These are phyloP conservation scores for Suricata suricatta DNA, from an alignment of 2,113 vertebrate genomes.

Conservation along the genomic window DNA sequence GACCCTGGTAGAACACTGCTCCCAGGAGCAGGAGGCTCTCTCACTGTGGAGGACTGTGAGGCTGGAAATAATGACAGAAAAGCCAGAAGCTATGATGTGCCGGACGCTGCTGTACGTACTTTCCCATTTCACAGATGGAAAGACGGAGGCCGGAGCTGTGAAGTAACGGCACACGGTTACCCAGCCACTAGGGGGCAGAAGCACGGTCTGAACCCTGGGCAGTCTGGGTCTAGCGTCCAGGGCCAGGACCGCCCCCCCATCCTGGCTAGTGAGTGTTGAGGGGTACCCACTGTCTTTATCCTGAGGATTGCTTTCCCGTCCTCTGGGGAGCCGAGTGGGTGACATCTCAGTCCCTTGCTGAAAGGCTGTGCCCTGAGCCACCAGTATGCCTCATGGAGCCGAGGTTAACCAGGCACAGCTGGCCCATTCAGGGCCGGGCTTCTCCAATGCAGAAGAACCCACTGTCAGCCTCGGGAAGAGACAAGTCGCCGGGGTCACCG, in stretches of 20 bases:
- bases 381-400: fast-evolving
- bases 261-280: neutral
- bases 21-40: neutral
- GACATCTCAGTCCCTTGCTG: neutral
- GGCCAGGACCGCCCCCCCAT: too few relatives aligned
- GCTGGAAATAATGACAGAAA: neutral
- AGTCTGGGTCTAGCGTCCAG: neutral
- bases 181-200: neutral
- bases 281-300: neutral
- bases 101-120: neutral
- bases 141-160: neutral
- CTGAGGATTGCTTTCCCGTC: neutral
- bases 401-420: neutral
- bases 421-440: neutral
- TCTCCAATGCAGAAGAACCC: neutral
- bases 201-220: neutral
- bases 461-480: neutral
- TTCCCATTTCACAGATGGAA: neutral
- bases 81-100: fast-evolving
- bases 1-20: too few relatives aligned
- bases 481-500: conserved; percentile 57
- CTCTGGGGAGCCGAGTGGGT: fast-evolving
- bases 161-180: too few relatives aligned
- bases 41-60: fast-evolving
- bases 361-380: neutral